Evolutionary conservation across 2,113 vertebrate genomes (phyloP), one percentile per base, ranked within the genome.

Genomic region (Ammodytes marinus): DNA sequence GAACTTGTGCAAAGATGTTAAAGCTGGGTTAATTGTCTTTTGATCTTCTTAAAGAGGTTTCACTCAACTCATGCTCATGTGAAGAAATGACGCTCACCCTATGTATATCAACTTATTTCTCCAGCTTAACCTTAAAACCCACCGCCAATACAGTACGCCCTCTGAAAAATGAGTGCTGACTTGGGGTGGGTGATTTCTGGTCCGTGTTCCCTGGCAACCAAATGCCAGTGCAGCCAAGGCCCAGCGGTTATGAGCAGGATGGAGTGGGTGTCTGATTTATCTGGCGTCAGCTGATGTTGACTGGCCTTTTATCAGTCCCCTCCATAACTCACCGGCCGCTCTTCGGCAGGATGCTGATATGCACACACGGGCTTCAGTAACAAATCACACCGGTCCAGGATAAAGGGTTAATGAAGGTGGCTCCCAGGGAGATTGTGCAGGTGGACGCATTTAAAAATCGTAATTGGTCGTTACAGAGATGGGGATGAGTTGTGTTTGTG

Each of bases 121-220:
- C 11, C 11, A 57, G 61, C 27, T 27, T 27, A 27, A 27, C 64
- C 19, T 73, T 37, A 58, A 52, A 50, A 66, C 43, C 59, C 14
- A 13, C 14, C 52, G 60, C 52, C 60, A 52, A 50, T 9, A 72
- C 39, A 53, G 19, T 66, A 40, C 54, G 50, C 49, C 47, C 69
- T 70, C 59, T 63, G 79, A 82, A 90, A 92, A 85, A 70, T 49
- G 82, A 85, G 76, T 49, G 7, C 64, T 64, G 43, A 39, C 42
- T 72, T 59, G 27, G 27, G 27, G 65, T 74, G 59, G 64, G 79
- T 42, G 60, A 66, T 53, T 71, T 84, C 78, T 66, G 47, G 57
- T 64, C 70, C 14, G 58, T 72, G 89, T 91, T 93, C 70, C 91
- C 85, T 89, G 83, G 92, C 89, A 91, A 91, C 89, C 67, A 76